Evolutionary conservation across 2,888 invertebrate genomes (phyloP).

Genomic region (Tetrapedia diversipes): DNA sequence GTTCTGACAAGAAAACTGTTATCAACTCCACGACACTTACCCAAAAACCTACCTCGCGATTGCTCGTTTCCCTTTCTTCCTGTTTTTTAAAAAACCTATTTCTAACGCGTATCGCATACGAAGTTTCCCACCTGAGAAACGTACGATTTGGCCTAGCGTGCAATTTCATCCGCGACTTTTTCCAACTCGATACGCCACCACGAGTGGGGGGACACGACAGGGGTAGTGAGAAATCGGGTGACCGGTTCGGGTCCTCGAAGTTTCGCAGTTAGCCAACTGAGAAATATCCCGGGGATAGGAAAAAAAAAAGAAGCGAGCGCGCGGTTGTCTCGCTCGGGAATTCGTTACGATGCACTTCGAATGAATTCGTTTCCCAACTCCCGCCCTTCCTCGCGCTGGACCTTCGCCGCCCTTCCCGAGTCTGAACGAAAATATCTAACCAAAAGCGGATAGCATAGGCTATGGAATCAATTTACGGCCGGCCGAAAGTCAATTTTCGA

Average conservation of each 20-base stretch:
- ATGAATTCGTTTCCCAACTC: constrained; percentile 33
- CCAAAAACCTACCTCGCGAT: no score
- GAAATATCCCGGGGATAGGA: constrained; percentile 20
- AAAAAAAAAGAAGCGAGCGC: constrained; percentile 1
- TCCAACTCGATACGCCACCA: background rate
- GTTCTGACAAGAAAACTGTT: no score
- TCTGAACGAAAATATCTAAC: constrained; percentile 37
- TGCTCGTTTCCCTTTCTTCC: no score
- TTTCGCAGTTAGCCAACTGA: constrained; percentile 31
- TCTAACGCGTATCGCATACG: background rate
- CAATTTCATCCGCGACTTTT: constrained; percentile 34
- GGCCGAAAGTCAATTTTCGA: constrained; percentile 52
- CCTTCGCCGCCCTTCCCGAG: background rate
- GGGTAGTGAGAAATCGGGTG: background rate
- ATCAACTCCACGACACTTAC: no score
- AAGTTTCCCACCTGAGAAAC: constrained; percentile 19
- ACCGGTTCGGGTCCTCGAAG: constrained; percentile 20
- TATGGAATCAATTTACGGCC: constrained; percentile 44
- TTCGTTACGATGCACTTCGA: constrained; percentile 43
- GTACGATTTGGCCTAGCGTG: constrained; percentile 7
- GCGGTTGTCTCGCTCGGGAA: constrained; percentile 44
- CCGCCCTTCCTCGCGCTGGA: background rate
- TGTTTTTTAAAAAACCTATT: no score
- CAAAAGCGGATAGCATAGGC: constrained; percentile 27
- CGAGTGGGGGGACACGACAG: background rate